Conservation (phyloP, 2,888 invertebrate genomes). For the Tinea pellionella region DNA sequence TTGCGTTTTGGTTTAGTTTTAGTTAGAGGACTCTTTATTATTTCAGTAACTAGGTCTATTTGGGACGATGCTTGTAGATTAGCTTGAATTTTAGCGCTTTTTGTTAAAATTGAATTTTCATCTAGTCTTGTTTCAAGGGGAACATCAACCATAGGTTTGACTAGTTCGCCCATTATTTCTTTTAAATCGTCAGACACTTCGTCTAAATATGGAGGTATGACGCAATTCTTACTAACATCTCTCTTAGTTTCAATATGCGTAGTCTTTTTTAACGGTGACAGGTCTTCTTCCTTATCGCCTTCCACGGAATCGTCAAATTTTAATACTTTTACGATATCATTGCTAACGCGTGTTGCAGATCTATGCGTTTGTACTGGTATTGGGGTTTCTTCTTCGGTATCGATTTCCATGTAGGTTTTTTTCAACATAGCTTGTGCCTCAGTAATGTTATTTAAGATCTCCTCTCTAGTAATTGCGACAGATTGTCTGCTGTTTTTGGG, state of each 20-base stretch:
- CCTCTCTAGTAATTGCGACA: constrained; percentile 36
- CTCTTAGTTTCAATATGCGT: constrained; percentile 37
- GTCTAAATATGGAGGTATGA: constrained; percentile 43
- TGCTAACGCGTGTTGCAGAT: constrained; percentile 26
- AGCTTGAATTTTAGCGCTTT: constrained; percentile 43
- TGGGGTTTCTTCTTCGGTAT: constrained; percentile 21
- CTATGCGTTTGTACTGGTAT: neutral
- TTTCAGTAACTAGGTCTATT: constrained; percentile 31
- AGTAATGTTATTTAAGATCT: constrained; percentile 41
- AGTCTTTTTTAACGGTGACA: constrained; percentile 36
- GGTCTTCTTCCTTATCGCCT: neutral
- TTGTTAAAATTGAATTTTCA: constrained; percentile 19
- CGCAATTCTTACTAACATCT: constrained; percentile 31
- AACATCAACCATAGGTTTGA: constrained; percentile 42
- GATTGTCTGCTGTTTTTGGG: no score
- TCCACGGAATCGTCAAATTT: constrained; percentile 35
- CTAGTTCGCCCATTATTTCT: constrained; percentile 46
- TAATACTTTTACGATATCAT: constrained; percentile 49
- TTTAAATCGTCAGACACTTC: constrained; percentile 45
- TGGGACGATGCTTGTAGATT: constrained; percentile 46
- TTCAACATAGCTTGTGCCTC: constrained; percentile 41
- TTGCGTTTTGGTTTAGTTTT: neutral
- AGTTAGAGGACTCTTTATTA: neutral
- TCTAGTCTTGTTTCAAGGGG: constrained; percentile 25
- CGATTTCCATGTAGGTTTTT: constrained; percentile 26